These are phyloP conservation scores for Pitta sordida DNA, from an alignment of 2,113 vertebrate genomes.

Conservation along the genomic window DNA sequence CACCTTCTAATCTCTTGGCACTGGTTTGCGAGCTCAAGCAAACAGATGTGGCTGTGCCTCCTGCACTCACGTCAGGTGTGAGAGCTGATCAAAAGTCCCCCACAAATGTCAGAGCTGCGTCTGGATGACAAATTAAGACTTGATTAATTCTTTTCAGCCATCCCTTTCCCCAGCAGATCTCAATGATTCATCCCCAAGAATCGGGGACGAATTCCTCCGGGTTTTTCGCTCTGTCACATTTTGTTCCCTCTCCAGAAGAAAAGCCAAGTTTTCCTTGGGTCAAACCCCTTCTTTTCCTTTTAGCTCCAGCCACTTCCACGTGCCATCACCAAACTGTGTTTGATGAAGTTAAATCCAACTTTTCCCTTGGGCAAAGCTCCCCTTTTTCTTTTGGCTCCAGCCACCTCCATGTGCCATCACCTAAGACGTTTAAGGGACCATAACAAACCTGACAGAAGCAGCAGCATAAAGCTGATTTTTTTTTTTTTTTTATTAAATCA, in stretches of 20 bases:
- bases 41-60: not conserved
- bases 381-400: not conserved
- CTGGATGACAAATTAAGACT: not conserved
- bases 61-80: constrained; percentile 14
- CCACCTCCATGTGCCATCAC: not conserved
- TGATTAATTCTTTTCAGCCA: not conserved
- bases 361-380: not conserved
- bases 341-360: not conserved
- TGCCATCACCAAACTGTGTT: not conserved
- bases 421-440: not conserved
- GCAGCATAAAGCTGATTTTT: not conserved
- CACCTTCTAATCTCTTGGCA: constrained; percentile 42
- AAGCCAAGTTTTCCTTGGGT: not conserved
- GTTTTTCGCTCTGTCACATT: not conserved
- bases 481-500: too few relatives aligned
- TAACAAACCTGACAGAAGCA: not conserved
- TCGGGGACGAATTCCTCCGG: not conserved
- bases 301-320: not conserved
- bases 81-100: not conserved
- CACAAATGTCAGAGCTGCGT: not conserved
- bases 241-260: not conserved
- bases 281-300: not conserved
- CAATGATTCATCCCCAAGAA: not conserved
- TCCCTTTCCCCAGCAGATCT: not conserved
- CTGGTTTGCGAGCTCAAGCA: not conserved